phyloP scores from a whole-genome alignment of 2,797 vertebrate species.

The Stomatorhinus walkeri region DNA sequence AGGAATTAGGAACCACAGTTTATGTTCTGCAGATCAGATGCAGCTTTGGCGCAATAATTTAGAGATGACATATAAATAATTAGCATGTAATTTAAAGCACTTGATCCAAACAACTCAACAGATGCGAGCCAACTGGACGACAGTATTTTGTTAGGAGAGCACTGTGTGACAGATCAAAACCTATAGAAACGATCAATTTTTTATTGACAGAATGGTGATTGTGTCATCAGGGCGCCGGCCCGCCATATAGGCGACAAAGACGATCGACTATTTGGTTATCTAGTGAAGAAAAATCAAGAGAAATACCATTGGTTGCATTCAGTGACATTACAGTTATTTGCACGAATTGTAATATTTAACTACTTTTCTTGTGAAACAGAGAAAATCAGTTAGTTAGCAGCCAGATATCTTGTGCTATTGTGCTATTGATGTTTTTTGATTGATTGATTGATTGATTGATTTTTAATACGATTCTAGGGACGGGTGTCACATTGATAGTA shows the following conservation, averaged over 20 bases:
- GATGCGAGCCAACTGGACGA: neutral
- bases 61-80: neutral
- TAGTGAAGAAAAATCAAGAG: neutral
- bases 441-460: no score
- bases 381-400: neutral
- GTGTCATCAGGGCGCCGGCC: neutral
- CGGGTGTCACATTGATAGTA: neutral
- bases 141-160: neutral
- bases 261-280: neutral
- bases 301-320: neutral
- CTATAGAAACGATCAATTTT: neutral
- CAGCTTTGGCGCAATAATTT: neutral
- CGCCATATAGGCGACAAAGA: neutral
- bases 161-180: neutral
- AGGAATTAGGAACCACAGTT: neutral
- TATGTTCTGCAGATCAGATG: neutral
- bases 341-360: neutral
- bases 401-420: neutral
- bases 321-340: neutral
- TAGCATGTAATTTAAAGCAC: neutral
- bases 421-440: neutral
- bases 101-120: neutral
- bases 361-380: neutral
- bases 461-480: neutral
- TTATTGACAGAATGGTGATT: neutral